Conservation (phyloP, 2,113 vertebrate genomes). For the Cebidichthys violaceus region DNA sequence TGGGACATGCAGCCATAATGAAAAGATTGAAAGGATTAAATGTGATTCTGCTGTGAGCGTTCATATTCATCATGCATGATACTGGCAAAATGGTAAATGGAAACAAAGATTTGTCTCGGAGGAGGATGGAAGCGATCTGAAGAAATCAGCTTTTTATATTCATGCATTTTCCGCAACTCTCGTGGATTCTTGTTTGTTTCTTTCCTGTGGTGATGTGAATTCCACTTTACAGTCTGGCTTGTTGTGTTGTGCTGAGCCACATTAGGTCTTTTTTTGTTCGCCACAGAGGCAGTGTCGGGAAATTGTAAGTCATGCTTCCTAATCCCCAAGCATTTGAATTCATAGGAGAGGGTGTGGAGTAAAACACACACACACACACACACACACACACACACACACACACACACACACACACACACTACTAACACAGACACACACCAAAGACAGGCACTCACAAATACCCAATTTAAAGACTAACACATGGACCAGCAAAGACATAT, state of each 20-base stretch:
- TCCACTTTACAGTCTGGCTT: constrained; percentile 66
- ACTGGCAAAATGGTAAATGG: constrained; percentile 36
- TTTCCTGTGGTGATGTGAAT: constrained; percentile 65
- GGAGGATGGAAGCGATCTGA: constrained; percentile 37
- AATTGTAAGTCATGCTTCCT: constrained; percentile 76
- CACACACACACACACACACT: neutral
- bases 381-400: constrained; percentile 8
- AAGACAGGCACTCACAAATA: neutral
- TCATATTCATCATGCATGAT: constrained; percentile 34
- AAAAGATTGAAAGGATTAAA: constrained; percentile 14
- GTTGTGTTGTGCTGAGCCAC: constrained; percentile 56
- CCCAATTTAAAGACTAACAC: constrained; percentile 1
- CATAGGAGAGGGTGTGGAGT: constrained; percentile 48
- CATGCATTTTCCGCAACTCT: constrained; percentile 55
- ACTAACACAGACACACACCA: neutral
- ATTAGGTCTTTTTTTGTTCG: constrained; percentile 21
- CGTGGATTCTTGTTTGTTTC: constrained; percentile 63
- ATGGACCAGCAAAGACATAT: constrained; percentile 11
- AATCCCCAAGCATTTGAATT: constrained; percentile 69
- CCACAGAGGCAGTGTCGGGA: constrained; percentile 56
- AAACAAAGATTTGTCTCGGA: constrained; percentile 46
- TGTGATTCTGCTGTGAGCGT: neutral
- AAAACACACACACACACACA: constrained; percentile 16
- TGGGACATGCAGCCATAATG: neutral
- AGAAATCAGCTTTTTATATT: constrained; percentile 69